phyloP scores from a whole-genome alignment of 1,140 invertebrate species.

The Araneus ventricosus region DNA sequence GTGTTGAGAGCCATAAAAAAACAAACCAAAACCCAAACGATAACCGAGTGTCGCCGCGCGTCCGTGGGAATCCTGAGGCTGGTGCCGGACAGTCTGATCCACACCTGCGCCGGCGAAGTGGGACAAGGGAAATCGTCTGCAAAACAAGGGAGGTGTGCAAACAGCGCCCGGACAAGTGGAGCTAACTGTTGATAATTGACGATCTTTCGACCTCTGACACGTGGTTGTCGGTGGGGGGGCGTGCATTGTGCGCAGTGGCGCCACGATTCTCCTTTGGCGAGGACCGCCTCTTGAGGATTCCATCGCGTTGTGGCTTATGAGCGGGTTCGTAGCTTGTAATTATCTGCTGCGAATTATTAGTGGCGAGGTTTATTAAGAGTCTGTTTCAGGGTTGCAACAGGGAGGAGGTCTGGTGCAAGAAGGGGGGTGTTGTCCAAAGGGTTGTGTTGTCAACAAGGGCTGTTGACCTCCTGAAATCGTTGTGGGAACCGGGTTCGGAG shows the following conservation, averaged over 20 bases:
- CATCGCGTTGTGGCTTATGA: neutral
- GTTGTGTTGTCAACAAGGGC: neutral
- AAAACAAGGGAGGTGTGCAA: conserved; percentile 37
- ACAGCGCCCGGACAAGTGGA: conserved; percentile 38
- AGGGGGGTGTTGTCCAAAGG: neutral
- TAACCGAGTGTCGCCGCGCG: neutral
- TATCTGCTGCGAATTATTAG: conserved; percentile 2
- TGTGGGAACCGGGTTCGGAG: too few species aligned
- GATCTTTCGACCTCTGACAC: conserved; percentile 51
- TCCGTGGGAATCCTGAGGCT: neutral
- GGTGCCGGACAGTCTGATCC: conserved; percentile 20
- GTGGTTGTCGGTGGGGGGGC: neutral
- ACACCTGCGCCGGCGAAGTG: neutral
- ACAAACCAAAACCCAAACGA: neutral
- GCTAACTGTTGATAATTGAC: conserved; percentile 57
- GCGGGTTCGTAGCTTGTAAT: neutral
- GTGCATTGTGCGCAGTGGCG: neutral
- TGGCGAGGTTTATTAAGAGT: neutral
- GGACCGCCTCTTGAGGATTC: neutral
- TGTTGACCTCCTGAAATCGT: too few species aligned
- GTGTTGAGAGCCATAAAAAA: conserved; percentile 27
- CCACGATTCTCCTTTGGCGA: neutral
- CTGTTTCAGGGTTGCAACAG: too few species aligned
- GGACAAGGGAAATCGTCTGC: neutral
- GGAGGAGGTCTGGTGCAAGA: too few species aligned